These are phyloP conservation scores for Catonia carolina DNA, from an alignment of 2,888 invertebrate species.

Conservation along the genomic window DNA sequence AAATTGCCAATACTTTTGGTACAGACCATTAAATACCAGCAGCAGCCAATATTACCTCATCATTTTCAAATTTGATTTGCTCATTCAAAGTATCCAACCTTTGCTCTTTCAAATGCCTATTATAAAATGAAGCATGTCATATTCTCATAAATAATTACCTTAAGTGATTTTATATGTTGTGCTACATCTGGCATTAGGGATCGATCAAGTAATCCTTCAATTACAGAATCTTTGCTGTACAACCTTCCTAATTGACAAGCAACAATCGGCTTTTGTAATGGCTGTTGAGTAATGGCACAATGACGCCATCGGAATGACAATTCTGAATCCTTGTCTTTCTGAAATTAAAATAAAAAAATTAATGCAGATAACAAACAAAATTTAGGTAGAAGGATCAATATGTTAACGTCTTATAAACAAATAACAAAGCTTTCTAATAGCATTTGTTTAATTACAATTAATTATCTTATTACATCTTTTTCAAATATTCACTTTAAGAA, in stretches of 20 bases:
- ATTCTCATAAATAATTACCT: too few relatives aligned
- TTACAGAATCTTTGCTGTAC: slow-evolving; percentile 88
- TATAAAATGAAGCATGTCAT: too few relatives aligned
- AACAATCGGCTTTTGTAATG: slow-evolving; percentile 80
- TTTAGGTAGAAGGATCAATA: too few relatives aligned
- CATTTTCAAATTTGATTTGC: too few relatives aligned
- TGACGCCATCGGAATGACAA: slow-evolving; percentile 90
- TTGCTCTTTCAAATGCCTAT: too few relatives aligned
- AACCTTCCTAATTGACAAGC: slow-evolving; percentile 85
- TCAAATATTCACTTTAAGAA: too few relatives aligned
- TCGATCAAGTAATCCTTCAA: slow-evolving; percentile 86
- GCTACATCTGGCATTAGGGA: slow-evolving; percentile 62
- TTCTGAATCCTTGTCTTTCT: slow-evolving; percentile 95
- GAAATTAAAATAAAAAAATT: slow-evolving; percentile 38
- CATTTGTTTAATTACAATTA: too few relatives aligned
- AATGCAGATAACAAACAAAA: neutral
- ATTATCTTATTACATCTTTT: too few relatives aligned
- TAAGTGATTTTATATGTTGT: slow-evolving; percentile 72
- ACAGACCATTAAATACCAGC: too few relatives aligned
- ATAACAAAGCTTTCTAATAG: slow-evolving; percentile 10
- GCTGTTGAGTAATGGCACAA: slow-evolving; percentile 85
- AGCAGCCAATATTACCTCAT: too few relatives aligned
- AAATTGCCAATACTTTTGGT: too few relatives aligned
- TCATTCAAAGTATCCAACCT: too few relatives aligned
- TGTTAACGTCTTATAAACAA: slow-evolving; percentile 5